phyloP scores from a whole-genome alignment of 2,797 vertebrate species.

The Takifugu ocellatus region DNA sequence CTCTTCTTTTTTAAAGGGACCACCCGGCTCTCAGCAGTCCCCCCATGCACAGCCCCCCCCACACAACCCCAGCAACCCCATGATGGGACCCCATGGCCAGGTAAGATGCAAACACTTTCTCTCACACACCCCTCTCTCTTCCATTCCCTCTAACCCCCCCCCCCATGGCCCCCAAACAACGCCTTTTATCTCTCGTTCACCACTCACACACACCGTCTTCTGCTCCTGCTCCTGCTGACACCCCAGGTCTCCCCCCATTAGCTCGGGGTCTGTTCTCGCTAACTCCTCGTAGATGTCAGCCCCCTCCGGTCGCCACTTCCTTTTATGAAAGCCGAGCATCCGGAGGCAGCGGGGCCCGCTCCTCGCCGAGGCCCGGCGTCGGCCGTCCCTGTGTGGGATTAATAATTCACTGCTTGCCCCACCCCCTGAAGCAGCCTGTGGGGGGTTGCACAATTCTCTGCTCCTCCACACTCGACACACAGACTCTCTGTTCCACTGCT shows the following conservation, averaged over 20 bases:
- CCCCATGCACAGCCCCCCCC: slow-evolving; percentile 80
- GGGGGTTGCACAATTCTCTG: slow-evolving; percentile 58
- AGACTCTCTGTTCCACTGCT: slow-evolving; percentile 42
- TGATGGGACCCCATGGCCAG: slow-evolving; percentile 86
- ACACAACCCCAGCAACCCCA: slow-evolving; percentile 82
- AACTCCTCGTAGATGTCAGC: slow-evolving; percentile 36
- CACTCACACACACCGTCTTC: slow-evolving; percentile 30
- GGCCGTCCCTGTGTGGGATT: slow-evolving; percentile 61
- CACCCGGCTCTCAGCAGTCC: slow-evolving; percentile 82
- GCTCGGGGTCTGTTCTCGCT: slow-evolving; percentile 36
- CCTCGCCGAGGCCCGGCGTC: slow-evolving; percentile 52
- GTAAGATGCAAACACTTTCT: slow-evolving; percentile 71
- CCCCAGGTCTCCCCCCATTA: slow-evolving; percentile 34
- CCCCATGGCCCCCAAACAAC: slow-evolving; percentile 35
- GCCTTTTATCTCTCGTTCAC: slow-evolving; percentile 42
- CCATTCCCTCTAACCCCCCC: slow-evolving; percentile 29
- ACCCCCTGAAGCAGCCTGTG: slow-evolving; percentile 68
- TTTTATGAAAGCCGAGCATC: slow-evolving; percentile 38
- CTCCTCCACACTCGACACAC: slow-evolving; percentile 35
- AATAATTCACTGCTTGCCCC: slow-evolving; percentile 77
- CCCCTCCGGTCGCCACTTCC: slow-evolving; percentile 27
- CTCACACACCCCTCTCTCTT: slow-evolving; percentile 48
- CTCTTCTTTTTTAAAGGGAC: slow-evolving; percentile 81
- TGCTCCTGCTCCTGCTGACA: slow-evolving; percentile 13
- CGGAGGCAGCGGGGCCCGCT: slow-evolving; percentile 45